Evolutionary conservation across 1,140 invertebrate genomes (phyloP).

Genomic region (Wasmannia auropunctata): DNA sequence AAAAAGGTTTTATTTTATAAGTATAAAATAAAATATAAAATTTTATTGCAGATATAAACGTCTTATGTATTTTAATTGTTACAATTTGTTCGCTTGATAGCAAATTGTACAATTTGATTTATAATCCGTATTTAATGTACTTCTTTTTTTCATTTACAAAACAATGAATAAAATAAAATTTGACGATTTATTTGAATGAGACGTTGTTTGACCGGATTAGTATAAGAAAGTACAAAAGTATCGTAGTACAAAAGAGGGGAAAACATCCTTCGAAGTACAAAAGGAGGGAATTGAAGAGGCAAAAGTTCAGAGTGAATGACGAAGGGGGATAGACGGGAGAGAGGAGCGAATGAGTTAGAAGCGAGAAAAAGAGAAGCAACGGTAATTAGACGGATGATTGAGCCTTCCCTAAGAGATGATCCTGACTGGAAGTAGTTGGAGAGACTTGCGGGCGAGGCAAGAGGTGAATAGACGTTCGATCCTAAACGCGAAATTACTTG

Average conservation of each 20-base stretch:
- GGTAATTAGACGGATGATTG: slow-evolving; percentile 83
- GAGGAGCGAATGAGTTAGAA: neutral
- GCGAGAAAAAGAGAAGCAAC: slow-evolving; percentile 73
- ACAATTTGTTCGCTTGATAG: neutral
- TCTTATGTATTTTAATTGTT: neutral
- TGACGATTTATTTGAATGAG: neutral
- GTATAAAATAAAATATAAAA: too few relatives aligned
- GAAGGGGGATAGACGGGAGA: neutral
- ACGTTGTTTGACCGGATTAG: neutral
- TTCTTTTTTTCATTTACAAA: neutral
- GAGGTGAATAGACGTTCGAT: slow-evolving; percentile 26
- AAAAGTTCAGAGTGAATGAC: neutral
- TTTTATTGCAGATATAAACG: neutral
- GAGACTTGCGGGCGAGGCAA: neutral
- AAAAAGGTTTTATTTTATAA: neutral
- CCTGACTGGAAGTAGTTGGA: slow-evolving; percentile 42
- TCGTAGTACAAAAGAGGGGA: neutral
- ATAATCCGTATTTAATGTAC: neutral
- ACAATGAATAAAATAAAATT: neutral
- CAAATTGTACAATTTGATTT: neutral
- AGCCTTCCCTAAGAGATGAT: slow-evolving; percentile 77
- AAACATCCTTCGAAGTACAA: neutral
- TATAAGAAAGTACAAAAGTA: neutral
- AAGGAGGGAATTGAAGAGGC: slow-evolving; percentile 14
- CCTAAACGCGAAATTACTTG: slow-evolving; percentile 60